These are phyloP conservation scores for Vimba vimba DNA, from an alignment of 2,113 vertebrate genomes.

Conservation along the genomic window DNA sequence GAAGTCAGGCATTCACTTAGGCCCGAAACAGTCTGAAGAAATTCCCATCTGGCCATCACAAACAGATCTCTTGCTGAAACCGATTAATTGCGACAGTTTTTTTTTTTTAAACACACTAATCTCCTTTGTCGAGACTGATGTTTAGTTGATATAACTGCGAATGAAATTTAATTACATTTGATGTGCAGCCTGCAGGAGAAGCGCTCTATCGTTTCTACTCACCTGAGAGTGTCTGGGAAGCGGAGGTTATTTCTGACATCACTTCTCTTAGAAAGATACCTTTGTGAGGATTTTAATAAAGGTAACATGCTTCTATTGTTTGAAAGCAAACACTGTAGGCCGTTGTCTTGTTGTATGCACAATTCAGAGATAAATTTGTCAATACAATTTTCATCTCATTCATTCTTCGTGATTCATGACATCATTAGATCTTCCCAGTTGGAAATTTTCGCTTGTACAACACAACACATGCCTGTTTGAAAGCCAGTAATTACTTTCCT, in stretches of 20 bases:
- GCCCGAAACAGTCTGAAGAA: constrained; percentile 37
- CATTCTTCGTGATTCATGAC: not conserved
- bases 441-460: not conserved
- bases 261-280: constrained; percentile 33
- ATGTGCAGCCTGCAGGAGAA: constrained; percentile 42
- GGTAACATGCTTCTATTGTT: not conserved
- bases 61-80: constrained; percentile 48
- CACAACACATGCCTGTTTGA: not conserved
- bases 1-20: not conserved
- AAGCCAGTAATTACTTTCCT: not conserved
- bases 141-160: constrained; percentile 49
- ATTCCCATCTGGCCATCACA: constrained; percentile 36
- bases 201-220: constrained; percentile 22
- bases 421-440: not conserved
- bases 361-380: not conserved
- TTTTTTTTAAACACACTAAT: constrained; percentile 54
- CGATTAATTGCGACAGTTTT: constrained; percentile 47
- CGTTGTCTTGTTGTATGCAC: constrained; percentile 1
- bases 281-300: constrained; percentile 33
- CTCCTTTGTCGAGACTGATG: constrained; percentile 51
- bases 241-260: constrained; percentile 34
- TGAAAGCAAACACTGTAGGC: constrained; percentile 7
- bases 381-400: not conserved
- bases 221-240: constrained; percentile 32
- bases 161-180: constrained; percentile 55